phyloP scores from a whole-genome alignment of 2,888 invertebrate genomes.

The Oligia strigilis region DNA sequence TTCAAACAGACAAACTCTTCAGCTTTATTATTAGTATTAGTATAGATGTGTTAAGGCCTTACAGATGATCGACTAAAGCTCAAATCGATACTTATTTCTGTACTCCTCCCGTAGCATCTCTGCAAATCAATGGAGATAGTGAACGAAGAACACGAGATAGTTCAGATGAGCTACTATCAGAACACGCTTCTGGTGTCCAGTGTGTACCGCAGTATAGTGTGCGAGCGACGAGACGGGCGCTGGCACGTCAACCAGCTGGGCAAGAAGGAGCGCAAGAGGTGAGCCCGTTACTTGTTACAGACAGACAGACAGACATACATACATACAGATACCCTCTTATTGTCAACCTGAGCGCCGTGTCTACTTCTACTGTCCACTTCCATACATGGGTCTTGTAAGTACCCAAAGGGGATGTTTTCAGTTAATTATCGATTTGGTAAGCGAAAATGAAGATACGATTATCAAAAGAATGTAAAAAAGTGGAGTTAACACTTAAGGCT shows the following conservation, averaged over 20 bases:
- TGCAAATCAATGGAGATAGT: conserved; percentile 96
- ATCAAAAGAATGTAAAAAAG: no score
- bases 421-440: no score
- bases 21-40: background rate
- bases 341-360: background rate
- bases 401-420: no score
- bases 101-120: conserved; percentile 92
- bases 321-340: background rate
- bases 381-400: background rate
- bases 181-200: conserved; percentile 95
- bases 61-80: no score
- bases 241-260: conserved; percentile 95
- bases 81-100: background rate
- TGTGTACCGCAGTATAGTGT: conserved; percentile 95
- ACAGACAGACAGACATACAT: background rate
- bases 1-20: background rate
- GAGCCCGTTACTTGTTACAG: conserved; percentile 41
- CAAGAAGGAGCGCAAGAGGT: conserved; percentile 96
- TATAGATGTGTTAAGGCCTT: background rate
- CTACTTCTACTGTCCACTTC: background rate
- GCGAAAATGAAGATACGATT: background rate
- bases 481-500: no score
- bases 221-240: conserved; percentile 91
- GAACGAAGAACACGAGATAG: conserved; percentile 95
- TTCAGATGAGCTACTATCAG: conserved; percentile 95